Evolutionary conservation across 2,797 vertebrate species (phyloP).

Genomic region (Sebastolobus alascanus): DNA sequence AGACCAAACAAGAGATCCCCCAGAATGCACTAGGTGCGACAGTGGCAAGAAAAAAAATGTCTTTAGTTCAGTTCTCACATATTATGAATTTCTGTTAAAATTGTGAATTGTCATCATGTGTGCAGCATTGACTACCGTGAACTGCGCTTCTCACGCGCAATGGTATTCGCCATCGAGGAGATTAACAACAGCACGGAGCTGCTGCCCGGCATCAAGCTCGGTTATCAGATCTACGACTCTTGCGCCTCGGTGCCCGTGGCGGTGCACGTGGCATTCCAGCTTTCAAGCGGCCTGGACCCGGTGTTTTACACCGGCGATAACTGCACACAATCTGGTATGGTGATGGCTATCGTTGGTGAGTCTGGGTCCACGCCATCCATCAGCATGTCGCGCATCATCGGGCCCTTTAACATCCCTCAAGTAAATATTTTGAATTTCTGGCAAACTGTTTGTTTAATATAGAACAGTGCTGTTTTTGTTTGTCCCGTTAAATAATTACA

Average conservation of each 20-base stretch:
- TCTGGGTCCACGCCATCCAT: constrained; percentile 80
- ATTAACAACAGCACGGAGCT: constrained; percentile 76
- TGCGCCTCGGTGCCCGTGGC: constrained; percentile 68
- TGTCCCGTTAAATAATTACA: background rate
- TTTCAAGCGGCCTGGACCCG: constrained; percentile 59
- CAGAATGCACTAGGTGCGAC: no score
- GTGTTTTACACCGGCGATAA: constrained; percentile 23
- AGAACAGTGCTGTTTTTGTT: background rate
- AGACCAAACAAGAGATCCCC: no score
- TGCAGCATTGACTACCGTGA: constrained; percentile 61
- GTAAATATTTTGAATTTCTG: constrained; percentile 42
- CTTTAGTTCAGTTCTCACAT: no score
- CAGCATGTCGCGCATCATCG: constrained; percentile 71
- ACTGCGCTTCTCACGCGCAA: constrained; percentile 67
- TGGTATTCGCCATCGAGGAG: constrained; percentile 74
- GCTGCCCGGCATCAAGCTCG: constrained; percentile 68
- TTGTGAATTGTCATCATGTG: background rate
- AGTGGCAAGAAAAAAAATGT: no score
- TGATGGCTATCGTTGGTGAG: constrained; percentile 72
- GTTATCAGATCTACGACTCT: constrained; percentile 76
- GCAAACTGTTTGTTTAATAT: background rate
- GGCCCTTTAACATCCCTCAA: constrained; percentile 76
- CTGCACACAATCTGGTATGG: constrained; percentile 50
- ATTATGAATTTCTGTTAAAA: background rate
- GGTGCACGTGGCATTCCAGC: constrained; percentile 59